These are phyloP conservation scores for Psittacula derbiana DNA, from an alignment of 2,797 vertebrate genomes.

Conservation along the genomic window DNA sequence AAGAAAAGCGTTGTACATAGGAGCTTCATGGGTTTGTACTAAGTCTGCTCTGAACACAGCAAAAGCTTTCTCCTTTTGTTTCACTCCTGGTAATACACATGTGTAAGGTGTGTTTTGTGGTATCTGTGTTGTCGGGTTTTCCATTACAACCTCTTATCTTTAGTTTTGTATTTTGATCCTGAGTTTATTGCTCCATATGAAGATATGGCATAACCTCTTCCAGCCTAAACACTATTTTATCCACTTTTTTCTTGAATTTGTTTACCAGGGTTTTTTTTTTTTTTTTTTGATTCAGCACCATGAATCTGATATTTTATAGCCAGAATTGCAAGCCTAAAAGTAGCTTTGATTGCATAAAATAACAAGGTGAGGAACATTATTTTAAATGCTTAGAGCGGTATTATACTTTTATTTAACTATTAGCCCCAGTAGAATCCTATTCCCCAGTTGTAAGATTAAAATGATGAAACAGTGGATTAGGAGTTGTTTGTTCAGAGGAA, in stretches of 20 bases:
- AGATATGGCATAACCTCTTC: background rate
- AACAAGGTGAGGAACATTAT: background rate
- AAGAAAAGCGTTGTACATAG: background rate
- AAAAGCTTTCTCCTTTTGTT: background rate
- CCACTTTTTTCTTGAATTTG: background rate
- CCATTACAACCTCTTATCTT: background rate
- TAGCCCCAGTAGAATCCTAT: background rate
- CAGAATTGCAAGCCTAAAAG: background rate
- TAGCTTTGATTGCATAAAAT: background rate
- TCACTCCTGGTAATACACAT: accelerated
- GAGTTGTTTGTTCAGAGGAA: background rate
- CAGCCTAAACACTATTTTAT: background rate
- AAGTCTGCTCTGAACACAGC: background rate
- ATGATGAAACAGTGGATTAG: background rate
- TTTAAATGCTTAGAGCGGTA: background rate
- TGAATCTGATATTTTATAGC: background rate
- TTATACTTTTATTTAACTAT: background rate
- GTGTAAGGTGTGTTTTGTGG: background rate
- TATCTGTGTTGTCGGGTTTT: background rate
- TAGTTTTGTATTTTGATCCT: background rate
- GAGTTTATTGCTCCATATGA: background rate
- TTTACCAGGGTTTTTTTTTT: background rate
- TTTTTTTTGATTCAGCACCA: background rate
- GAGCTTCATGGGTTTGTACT: background rate
- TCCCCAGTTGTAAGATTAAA: background rate